phyloP scores from a whole-genome alignment of 2,797 vertebrate genomes.

The Esox lucius region DNA sequence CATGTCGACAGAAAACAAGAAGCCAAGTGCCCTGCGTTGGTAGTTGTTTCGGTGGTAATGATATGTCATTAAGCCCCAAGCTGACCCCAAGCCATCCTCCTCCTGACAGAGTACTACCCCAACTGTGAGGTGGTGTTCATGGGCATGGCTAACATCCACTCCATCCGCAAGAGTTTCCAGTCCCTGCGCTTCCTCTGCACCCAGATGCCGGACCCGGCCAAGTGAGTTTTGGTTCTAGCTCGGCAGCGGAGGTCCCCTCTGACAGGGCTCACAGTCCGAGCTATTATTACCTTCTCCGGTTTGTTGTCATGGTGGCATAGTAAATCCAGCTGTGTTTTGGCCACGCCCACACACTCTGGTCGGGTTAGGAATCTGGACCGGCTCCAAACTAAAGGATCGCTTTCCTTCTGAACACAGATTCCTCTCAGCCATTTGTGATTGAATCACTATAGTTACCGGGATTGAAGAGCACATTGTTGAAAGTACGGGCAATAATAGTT shows the following conservation, averaged over 20 bases:
- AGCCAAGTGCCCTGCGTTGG: not conserved
- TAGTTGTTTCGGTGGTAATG: not conserved
- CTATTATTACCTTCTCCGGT: slow-evolving; percentile 7
- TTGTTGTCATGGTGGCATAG: slow-evolving; percentile 3
- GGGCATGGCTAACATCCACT: slow-evolving; percentile 99
- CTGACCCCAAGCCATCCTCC: not conserved
- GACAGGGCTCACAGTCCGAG: not conserved
- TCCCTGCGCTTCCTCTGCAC: slow-evolving; percentile 94
- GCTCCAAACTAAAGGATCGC: slow-evolving; percentile 27
- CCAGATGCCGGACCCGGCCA: slow-evolving; percentile 97
- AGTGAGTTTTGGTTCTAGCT: slow-evolving; percentile 77
- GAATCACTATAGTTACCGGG: slow-evolving; percentile 19
- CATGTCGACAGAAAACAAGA: not conserved
- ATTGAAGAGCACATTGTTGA: slow-evolving; percentile 13
- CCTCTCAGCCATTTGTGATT: slow-evolving; percentile 31
- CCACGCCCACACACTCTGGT: slow-evolving; percentile 47
- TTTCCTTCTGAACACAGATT: slow-evolving; percentile 40
- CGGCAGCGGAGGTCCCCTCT: not conserved
- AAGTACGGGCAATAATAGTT: slow-evolving; percentile 7
- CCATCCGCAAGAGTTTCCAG: slow-evolving; percentile 98
- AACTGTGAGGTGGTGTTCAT: slow-evolving; percentile 99
- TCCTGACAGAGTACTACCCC: slow-evolving; percentile 91
- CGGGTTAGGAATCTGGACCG: slow-evolving; percentile 42
- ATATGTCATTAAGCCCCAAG: not conserved
- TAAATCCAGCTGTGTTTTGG: slow-evolving; percentile 44